phyloP scores from a whole-genome alignment of 2,888 invertebrate species.

The Hetaerina titia region DNA sequence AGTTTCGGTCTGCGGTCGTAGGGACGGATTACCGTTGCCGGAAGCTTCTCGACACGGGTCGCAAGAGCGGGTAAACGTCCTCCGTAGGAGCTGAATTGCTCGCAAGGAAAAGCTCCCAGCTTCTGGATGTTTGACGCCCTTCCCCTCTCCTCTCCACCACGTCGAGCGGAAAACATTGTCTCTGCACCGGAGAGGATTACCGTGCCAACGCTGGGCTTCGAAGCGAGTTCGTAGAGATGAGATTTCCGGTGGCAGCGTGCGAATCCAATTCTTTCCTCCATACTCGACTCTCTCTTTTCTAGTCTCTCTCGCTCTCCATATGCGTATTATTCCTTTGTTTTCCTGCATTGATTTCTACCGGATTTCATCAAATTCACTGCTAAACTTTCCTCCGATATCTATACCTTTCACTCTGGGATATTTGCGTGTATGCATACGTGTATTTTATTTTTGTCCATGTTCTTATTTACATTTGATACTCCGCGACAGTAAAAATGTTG shows the following conservation, averaged over 20 bases:
- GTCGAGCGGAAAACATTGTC: neutral
- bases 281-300: neutral
- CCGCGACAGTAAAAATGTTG: neutral
- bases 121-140: too few species aligned
- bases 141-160: too few species aligned
- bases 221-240: neutral
- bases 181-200: too few species aligned
- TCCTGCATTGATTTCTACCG: neutral
- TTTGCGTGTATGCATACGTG: neutral
- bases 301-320: too few species aligned
- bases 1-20: too few species aligned
- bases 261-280: neutral
- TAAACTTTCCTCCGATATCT: neutral
- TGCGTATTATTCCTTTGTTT: neutral
- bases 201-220: neutral
- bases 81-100: too few species aligned
- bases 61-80: too few species aligned
- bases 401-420: neutral
- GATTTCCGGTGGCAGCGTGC: neutral
- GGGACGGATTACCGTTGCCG: too few species aligned
- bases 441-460: neutral
- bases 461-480: neutral
- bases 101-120: too few species aligned
- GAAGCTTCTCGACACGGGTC: too few species aligned
- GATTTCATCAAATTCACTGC: neutral